phyloP scores from a whole-genome alignment of 2,113 vertebrate genomes.

The Elgaria multicarinata region DNA sequence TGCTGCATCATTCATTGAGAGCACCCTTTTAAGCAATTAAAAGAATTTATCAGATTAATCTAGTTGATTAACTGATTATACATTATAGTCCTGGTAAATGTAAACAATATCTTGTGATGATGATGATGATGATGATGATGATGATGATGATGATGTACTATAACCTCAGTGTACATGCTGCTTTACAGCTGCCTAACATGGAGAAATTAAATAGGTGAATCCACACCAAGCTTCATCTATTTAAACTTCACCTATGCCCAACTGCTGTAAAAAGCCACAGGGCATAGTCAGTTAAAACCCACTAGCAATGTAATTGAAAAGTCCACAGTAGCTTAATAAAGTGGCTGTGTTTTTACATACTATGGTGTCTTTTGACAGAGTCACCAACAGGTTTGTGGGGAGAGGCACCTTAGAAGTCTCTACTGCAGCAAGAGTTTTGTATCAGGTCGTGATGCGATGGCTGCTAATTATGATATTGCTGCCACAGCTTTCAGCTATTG shows the following conservation, averaged over 20 bases:
- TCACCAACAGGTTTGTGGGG: neutral
- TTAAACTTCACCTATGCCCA: neutral
- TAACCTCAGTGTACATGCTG: neutral
- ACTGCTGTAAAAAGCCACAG: neutral
- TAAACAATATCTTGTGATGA: neutral
- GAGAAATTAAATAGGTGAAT: neutral
- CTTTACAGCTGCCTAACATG: neutral
- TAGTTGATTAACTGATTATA: neutral
- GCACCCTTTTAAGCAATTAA: neutral
- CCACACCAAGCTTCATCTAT: neutral
- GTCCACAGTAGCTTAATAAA: neutral
- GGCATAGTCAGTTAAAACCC: neutral
- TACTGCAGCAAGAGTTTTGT: neutral
- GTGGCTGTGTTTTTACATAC: neutral
- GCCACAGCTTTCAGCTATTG: neutral
- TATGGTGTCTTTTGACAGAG: neutral
- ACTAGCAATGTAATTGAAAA: neutral
- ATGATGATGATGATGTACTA: neutral
- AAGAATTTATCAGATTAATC: neutral
- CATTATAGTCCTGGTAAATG: neutral
- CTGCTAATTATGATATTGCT: neutral
- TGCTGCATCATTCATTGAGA: neutral
- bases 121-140: neutral
- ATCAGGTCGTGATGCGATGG: rapidly evolving
- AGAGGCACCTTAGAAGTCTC: neutral